Percentiles rank a stretch among this genome's conserved stretches.
Evolutionary conservation across 2,888 invertebrate species (phyloP).

Genomic region (Drosophila lacicola): DNA sequence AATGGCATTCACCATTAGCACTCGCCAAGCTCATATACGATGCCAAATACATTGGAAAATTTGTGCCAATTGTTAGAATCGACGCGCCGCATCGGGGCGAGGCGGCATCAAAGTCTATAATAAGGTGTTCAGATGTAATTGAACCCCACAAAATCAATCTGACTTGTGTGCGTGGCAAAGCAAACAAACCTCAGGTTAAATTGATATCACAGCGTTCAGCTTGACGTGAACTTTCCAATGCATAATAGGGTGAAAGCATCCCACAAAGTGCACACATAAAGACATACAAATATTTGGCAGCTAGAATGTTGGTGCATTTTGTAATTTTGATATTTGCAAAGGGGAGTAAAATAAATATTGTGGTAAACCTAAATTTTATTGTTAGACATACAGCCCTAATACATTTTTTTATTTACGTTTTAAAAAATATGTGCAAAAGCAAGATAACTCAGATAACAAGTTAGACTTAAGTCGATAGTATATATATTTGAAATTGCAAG

Average conservation of each 20-base stretch:
- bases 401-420: neutral
- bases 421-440: too few relatives aligned
- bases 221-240: constrained; percentile 32
- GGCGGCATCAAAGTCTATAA: constrained; percentile 13
- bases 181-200: constrained; percentile 30
- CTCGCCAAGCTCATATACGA: constrained; percentile 64
- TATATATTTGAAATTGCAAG: too few relatives aligned
- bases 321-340: neutral
- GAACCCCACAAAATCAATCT: constrained; percentile 57
- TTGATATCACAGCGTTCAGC: neutral
- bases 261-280: constrained; percentile 8
- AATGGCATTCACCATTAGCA: constrained; percentile 69
- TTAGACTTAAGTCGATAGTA: too few relatives aligned
- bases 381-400: neutral
- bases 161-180: constrained; percentile 43
- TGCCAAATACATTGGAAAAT: constrained; percentile 68
- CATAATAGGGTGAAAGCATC: constrained; percentile 25
- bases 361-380: neutral
- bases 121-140: constrained; percentile 50
- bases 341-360: too few relatives aligned
- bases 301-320: neutral
- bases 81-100: neutral
- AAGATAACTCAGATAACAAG: too few relatives aligned
- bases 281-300: neutral
- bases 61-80: constrained; percentile 30